phyloP scores from a whole-genome alignment of 2,113 vertebrate species.

The Azemiops feae region DNA sequence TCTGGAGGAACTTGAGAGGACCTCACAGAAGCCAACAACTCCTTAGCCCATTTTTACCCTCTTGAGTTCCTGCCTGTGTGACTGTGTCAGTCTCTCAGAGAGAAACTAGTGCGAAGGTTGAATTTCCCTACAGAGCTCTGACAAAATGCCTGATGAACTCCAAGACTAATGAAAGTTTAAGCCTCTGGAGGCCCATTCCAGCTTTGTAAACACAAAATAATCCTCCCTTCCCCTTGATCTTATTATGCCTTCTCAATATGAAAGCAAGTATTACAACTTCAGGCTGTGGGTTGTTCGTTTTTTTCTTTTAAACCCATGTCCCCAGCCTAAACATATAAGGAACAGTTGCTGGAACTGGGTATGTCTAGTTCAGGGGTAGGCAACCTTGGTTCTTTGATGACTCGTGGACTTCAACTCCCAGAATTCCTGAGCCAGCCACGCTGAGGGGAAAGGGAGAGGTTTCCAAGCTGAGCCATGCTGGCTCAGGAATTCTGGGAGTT shows the following conservation, averaged over 20 bases:
- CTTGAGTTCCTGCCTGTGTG: background rate
- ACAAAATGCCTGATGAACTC: background rate
- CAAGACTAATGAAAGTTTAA: background rate
- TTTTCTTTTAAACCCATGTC: too few species aligned
- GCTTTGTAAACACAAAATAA: background rate
- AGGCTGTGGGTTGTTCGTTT: background rate
- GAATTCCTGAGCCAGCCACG: too few species aligned
- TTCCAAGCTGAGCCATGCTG: too few species aligned
- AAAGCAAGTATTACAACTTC: background rate
- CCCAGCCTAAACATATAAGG: too few species aligned
- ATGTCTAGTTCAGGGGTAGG: too few species aligned
- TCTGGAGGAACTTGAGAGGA: background rate
- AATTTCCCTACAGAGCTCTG: background rate
- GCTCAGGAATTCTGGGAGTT: too few species aligned
- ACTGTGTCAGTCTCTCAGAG: background rate
- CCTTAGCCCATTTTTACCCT: background rate
- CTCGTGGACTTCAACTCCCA: too few species aligned
- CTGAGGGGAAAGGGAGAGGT: too few species aligned
- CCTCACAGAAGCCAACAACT: background rate
- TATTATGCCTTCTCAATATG: background rate
- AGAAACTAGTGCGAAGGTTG: background rate
- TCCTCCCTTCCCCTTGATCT: background rate
- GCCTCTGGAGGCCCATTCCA: background rate
- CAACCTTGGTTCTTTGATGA: too few species aligned
- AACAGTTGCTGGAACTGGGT: too few species aligned